Evolutionary conservation across 2,888 invertebrate species (phyloP).

Genomic region (Scelioninae gen. 1): DNA sequence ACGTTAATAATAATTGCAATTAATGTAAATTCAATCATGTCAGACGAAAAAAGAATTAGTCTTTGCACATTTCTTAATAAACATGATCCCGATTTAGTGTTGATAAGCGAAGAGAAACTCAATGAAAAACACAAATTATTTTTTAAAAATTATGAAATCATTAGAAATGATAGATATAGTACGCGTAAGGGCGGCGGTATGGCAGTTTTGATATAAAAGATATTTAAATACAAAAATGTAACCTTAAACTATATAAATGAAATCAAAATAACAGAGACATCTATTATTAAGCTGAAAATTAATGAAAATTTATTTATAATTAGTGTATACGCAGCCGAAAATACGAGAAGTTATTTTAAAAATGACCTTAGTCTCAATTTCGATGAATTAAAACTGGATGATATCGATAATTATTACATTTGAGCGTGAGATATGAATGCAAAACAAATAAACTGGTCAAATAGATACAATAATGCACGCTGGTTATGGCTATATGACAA

Average conservation of each 20-base stretch:
- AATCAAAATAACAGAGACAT: conserved; percentile 32
- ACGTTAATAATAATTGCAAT: conserved; percentile 1
- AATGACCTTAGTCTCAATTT: background rate
- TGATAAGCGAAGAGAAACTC: conserved; percentile 66
- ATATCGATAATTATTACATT: background rate
- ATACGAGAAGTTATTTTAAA: conserved; percentile 28
- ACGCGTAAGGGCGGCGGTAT: conserved; percentile 58
- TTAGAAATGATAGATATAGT: conserved; percentile 58
- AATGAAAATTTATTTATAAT: conserved; percentile 24
- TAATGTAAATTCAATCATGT: conserved; percentile 28
- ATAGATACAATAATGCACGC: background rate
- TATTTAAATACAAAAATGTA: conserved; percentile 12
- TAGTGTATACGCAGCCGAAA: conserved; percentile 32
- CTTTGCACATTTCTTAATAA: background rate
- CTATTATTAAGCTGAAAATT: conserved; percentile 32
- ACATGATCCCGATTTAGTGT: conserved; percentile 19
- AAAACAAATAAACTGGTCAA: conserved; percentile 10
- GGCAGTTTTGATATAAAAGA: conserved; percentile 53
- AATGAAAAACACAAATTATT: conserved; percentile 36
- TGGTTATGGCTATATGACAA: background rate
- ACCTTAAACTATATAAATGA: conserved; percentile 6
- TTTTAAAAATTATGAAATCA: conserved; percentile 53
- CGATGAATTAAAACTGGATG: background rate
- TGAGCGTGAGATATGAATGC: conserved; percentile 8
- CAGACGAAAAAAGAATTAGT: conserved; percentile 12